A percentile compares a stretch with the other conserved stretches of the same genome.
Evolutionary conservation across 2,888 invertebrate species (phyloP).

Genomic region (Andrena haemorrhoa): DNA sequence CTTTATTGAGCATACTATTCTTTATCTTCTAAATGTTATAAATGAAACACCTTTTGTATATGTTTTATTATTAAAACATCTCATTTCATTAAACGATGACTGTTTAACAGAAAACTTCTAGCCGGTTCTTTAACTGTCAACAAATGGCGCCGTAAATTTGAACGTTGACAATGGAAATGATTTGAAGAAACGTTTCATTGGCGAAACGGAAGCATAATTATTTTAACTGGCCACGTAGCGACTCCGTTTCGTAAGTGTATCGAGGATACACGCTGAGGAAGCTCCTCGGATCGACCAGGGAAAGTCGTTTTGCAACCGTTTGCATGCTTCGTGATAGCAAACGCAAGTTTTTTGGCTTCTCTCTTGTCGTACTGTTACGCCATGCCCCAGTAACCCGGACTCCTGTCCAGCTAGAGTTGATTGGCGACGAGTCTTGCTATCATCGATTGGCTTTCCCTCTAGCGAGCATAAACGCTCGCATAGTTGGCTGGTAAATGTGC

Average conservation of each 20-base stretch:
- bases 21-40: no score
- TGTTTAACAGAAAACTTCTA: no score
- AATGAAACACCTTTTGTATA: no score
- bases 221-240: constrained; percentile 28
- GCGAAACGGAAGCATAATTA: constrained; percentile 5
- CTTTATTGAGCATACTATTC: no score
- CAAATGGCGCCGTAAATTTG: not conserved
- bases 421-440: constrained; percentile 38
- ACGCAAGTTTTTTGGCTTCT: constrained; percentile 67
- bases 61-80: no score
- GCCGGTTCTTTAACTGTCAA: not conserved
- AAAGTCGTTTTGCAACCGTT: constrained; percentile 38
- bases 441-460: constrained; percentile 54
- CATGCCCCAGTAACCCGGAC: constrained; percentile 66
- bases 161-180: not conserved
- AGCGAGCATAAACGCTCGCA: not conserved
- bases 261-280: not conserved
- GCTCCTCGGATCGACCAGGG: not conserved
- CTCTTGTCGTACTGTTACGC: constrained; percentile 44
- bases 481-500: not conserved
- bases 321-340: constrained; percentile 57
- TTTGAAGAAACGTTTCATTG: constrained; percentile 5
- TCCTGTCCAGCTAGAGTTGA: constrained; percentile 36
- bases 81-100: no score
- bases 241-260: constrained; percentile 36